Evolutionary conservation across 2,113 vertebrate genomes (phyloP).

Genomic region (Ciconia boyciana): DNA sequence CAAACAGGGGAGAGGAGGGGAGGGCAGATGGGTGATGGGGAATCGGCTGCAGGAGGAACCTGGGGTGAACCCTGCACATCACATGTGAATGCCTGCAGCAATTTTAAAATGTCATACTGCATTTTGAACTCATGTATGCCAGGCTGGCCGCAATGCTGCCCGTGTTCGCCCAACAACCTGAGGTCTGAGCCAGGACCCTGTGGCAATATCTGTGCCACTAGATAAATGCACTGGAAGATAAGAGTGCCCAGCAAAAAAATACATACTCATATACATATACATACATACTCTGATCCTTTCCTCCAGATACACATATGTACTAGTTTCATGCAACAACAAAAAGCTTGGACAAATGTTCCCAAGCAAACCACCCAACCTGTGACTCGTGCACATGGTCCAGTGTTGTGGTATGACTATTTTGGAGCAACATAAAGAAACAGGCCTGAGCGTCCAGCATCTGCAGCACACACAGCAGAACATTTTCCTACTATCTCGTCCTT

Average conservation of each 20-base stretch:
- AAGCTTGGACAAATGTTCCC: background rate
- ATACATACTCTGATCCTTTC: background rate
- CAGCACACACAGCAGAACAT: background rate
- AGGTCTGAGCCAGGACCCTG: background rate
- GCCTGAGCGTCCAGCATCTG: background rate
- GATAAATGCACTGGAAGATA: background rate
- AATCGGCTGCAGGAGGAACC: background rate
- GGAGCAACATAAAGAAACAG: background rate
- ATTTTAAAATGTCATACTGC: fast-evolving
- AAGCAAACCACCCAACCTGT: background rate
- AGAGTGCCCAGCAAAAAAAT: background rate
- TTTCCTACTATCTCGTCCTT: fast-evolving
- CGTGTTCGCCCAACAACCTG: fast-evolving
- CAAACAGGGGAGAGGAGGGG: background rate
- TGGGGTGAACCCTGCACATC: background rate
- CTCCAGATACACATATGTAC: background rate
- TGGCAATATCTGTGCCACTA: background rate
- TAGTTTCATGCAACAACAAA: background rate
- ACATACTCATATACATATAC: background rate
- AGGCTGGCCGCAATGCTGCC: background rate
- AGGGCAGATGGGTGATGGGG: background rate
- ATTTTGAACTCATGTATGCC: background rate
- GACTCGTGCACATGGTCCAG: background rate
- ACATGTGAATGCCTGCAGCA: background rate
- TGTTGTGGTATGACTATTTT: background rate